Evolutionary conservation across 1,140 invertebrate species (phyloP).

Genomic region (Teleopsis dalmanni): DNA sequence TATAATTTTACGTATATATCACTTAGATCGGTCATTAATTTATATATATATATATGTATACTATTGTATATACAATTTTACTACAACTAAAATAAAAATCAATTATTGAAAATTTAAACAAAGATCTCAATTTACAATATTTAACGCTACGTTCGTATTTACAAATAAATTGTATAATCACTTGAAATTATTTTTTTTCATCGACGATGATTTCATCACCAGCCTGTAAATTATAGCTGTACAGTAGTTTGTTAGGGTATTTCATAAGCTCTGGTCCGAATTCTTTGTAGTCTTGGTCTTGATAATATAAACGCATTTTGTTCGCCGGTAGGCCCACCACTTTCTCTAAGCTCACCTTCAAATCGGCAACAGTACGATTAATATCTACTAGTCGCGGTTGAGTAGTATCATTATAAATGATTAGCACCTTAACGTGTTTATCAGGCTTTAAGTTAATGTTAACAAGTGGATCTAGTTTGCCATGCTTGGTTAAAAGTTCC

Average conservation of each 20-base stretch:
- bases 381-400: constrained; percentile 69
- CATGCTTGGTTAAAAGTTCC: constrained; percentile 72
- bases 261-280: constrained; percentile 81
- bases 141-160: too few species aligned
- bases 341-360: constrained; percentile 70
- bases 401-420: constrained; percentile 67
- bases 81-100: too few species aligned
- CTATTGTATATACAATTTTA: too few species aligned
- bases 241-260: constrained; percentile 78
- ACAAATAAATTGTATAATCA: background rate
- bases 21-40: too few species aligned
- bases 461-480: constrained; percentile 77
- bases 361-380: constrained; percentile 66
- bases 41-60: too few species aligned
- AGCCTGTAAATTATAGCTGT: constrained; percentile 82
- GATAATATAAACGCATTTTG: constrained; percentile 79
- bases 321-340: constrained; percentile 70
- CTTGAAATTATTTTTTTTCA: constrained; percentile 49
- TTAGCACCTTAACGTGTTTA: constrained; percentile 74
- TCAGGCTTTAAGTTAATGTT: constrained; percentile 78
- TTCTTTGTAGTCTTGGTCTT: constrained; percentile 65
- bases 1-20: too few species aligned
- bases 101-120: too few species aligned
- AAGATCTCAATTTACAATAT: too few species aligned
- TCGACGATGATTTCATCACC: constrained; percentile 89